These are phyloP conservation scores for Mythimna vitellina DNA, from an alignment of 2,888 invertebrate genomes.

Conservation along the genomic window DNA sequence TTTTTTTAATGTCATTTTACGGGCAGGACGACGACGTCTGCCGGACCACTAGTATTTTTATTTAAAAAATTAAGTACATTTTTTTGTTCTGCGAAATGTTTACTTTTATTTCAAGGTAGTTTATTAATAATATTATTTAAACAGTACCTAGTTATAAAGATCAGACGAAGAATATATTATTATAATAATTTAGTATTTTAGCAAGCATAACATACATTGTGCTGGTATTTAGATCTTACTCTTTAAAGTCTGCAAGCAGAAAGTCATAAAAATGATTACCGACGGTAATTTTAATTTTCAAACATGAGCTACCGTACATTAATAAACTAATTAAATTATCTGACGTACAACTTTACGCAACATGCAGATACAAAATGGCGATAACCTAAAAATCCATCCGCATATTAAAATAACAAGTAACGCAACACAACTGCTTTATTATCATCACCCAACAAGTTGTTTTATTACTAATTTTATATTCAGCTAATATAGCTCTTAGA, in stretches of 20 bases:
- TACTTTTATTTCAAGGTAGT: neutral
- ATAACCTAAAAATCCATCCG: slow-evolving; percentile 83
- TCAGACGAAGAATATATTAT: too few species aligned
- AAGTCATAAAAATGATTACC: slow-evolving; percentile 16
- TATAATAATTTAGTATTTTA: neutral
- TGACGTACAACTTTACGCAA: slow-evolving; percentile 62
- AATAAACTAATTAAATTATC: slow-evolving; percentile 29
- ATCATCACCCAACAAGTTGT: slow-evolving; percentile 33
- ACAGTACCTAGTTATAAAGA: too few species aligned
- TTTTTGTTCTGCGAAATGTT: neutral
- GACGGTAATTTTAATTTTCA: slow-evolving; percentile 10
- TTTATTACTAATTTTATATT: slow-evolving; percentile 39
- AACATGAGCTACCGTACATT: slow-evolving; percentile 17
- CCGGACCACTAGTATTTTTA: too few species aligned
- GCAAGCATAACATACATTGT: neutral
- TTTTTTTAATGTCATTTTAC: too few species aligned
- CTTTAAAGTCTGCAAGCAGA: slow-evolving; percentile 12
- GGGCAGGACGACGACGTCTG: too few species aligned
- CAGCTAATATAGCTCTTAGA: slow-evolving; percentile 11
- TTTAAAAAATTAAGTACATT: neutral
- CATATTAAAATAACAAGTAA: slow-evolving; percentile 65
- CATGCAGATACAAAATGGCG: slow-evolving; percentile 68
- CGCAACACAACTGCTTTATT: slow-evolving; percentile 62
- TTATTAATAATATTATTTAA: neutral
- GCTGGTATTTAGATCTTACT: neutral